A percentile compares a stretch with the other conserved stretches of the same genome.
phyloP scores from a whole-genome alignment of 2,113 vertebrate genomes.

The Girardinichthys multiradiatus region DNA sequence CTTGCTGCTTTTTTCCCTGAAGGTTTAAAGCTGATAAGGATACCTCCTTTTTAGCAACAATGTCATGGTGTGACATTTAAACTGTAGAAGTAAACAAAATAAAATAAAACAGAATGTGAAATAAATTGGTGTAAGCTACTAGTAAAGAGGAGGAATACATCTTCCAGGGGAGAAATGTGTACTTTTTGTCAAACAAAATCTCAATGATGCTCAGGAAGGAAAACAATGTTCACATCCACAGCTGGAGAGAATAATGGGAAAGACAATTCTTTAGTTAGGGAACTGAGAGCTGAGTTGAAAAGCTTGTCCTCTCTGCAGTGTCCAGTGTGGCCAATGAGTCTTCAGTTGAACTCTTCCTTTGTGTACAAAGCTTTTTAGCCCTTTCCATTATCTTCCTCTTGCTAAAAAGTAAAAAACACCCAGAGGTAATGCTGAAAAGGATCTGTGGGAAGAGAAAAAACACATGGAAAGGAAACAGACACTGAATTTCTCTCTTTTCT shows the following conservation, averaged over 20 bases:
- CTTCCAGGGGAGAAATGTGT: neutral
- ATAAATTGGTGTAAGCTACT: neutral
- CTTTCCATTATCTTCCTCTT: slow-evolving; percentile 12
- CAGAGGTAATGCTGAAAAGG: slow-evolving; percentile 6
- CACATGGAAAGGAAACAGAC: neutral
- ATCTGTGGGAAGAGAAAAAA: neutral
- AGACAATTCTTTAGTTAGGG: neutral
- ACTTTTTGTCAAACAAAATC: neutral
- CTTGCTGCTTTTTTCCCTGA: neutral
- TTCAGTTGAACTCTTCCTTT: slow-evolving; percentile 9
- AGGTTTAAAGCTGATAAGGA: neutral
- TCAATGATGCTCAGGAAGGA: slow-evolving; percentile 8
- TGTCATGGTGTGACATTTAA: neutral
- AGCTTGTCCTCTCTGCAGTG: slow-evolving; percentile 4
- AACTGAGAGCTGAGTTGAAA: slow-evolving; percentile 29
- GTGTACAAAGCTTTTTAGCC: slow-evolving; percentile 16
- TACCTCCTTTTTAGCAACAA: neutral
- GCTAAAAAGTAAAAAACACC: neutral
- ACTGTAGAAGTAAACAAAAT: neutral
- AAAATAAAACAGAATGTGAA: neutral
- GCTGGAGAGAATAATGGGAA: slow-evolving; percentile 4
- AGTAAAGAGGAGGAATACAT: neutral
- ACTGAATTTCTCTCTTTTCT: slow-evolving; percentile 26
- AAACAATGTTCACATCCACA: slow-evolving; percentile 1
- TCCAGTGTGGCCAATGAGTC: neutral